These are phyloP conservation scores for Philhelius pedissequus DNA, from an alignment of 2,888 invertebrate species.

Conservation along the genomic window DNA sequence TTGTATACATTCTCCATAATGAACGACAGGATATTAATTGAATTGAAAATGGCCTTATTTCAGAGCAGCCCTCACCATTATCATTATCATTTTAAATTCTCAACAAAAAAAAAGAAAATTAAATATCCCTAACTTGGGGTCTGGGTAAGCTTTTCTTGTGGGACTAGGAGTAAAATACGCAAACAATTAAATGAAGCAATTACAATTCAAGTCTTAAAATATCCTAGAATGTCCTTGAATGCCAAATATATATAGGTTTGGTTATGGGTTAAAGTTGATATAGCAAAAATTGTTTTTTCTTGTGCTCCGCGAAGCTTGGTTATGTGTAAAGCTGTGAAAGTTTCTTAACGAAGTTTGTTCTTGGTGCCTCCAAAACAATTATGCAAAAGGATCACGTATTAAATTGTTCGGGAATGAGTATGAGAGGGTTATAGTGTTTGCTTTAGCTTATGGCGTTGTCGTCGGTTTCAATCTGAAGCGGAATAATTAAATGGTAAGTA, in stretches of 20 bases:
- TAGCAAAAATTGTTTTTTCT: neutral
- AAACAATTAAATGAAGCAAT: constrained; percentile 61
- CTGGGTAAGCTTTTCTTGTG: neutral
- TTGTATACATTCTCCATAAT: neutral
- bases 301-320: neutral
- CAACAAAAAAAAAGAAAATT: neutral
- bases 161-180: constrained; percentile 9
- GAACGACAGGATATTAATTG: constrained; percentile 36
- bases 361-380: neutral
- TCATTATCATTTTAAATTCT: neutral
- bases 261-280: neutral
- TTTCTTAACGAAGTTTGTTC: neutral
- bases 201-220: constrained; percentile 43
- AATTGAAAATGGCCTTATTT: constrained; percentile 17
- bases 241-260: neutral
- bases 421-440: neutral
- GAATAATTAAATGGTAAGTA: neutral
- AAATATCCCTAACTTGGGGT: neutral
- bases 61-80: neutral
- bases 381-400: constrained; percentile 8
- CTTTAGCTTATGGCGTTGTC: neutral
- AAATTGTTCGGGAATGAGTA: neutral
- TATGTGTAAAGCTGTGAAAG: neutral
- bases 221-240: constrained; percentile 35
- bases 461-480: neutral